Percentiles rank a stretch among this genome's conserved stretches.
Conservation (phyloP, 2,888 invertebrate species). For the Tridacna gigas region DNA sequence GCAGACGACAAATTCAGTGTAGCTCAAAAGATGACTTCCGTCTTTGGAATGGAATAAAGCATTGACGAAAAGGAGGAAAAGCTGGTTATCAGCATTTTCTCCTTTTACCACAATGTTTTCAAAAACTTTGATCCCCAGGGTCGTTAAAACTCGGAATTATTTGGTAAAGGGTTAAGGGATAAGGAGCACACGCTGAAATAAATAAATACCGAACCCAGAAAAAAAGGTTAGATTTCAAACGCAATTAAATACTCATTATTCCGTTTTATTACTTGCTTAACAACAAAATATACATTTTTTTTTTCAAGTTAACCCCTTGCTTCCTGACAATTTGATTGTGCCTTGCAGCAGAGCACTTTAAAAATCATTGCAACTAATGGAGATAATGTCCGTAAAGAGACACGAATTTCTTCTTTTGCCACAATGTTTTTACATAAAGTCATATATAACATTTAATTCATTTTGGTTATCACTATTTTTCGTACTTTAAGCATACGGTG, state of each 20-base stretch:
- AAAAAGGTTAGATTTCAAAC: not conserved
- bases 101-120: too few relatives aligned
- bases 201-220: slow-evolving; percentile 2
- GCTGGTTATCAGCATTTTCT: too few relatives aligned
- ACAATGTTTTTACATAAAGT: not conserved
- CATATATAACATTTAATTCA: too few relatives aligned
- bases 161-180: too few relatives aligned
- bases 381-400: not conserved
- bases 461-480: too few relatives aligned
- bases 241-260: slow-evolving; percentile 18
- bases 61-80: too few relatives aligned
- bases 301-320: not conserved
- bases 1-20: too few relatives aligned
- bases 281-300: not conserved
- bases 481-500: too few relatives aligned
- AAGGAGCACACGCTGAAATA: not conserved
- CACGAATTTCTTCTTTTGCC: not conserved
- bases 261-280: not conserved
- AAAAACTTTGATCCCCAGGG: too few relatives aligned
- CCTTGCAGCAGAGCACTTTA: not conserved
- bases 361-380: not conserved
- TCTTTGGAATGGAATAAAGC: too few relatives aligned
- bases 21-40: too few relatives aligned
- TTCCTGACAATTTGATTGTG: not conserved
- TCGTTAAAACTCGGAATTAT: too few relatives aligned